Conservation (phyloP, 1,140 invertebrate genomes). For the Aphelenchoides besseyi region DNA sequence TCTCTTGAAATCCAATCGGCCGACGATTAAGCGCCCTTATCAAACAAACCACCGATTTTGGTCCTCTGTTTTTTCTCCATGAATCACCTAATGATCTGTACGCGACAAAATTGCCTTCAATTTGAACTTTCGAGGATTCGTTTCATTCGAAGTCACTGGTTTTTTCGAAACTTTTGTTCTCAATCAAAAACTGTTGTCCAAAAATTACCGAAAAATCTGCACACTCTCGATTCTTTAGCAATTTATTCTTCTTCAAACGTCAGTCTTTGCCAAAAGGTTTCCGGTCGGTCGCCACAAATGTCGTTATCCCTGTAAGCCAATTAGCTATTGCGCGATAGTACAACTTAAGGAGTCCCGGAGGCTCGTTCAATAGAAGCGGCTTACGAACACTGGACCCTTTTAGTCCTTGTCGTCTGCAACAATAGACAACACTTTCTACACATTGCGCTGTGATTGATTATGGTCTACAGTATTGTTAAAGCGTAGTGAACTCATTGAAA, state of each 20-base stretch:
- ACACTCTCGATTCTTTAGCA: too few relatives aligned
- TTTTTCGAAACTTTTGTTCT: neutral
- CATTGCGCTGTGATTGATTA: too few relatives aligned
- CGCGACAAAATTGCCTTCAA: too few relatives aligned
- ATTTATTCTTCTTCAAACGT: too few relatives aligned
- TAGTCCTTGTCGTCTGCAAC: too few relatives aligned
- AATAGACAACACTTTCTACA: too few relatives aligned
- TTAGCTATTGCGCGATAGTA: neutral
- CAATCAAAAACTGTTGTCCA: neutral
- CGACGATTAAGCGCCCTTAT: neutral
- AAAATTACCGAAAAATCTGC: too few relatives aligned
- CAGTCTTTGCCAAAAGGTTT: too few relatives aligned
- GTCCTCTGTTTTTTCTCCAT: neutral
- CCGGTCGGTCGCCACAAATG: neutral
- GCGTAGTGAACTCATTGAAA: neutral
- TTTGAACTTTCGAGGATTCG: too few relatives aligned
- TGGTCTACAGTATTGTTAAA: neutral
- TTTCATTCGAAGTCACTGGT: neutral
- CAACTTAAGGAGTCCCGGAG: conserved; percentile 2
- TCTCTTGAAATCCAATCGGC: neutral
- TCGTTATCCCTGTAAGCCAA: conserved; percentile 1
- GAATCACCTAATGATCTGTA: too few relatives aligned
- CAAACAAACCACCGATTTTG: neutral
- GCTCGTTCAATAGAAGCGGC: neutral
- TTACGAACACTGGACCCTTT: too few relatives aligned